Base-by-base conservation (phyloP, 2,888 invertebrate genomes). In the Dermolepida albohirtum region DNA sequence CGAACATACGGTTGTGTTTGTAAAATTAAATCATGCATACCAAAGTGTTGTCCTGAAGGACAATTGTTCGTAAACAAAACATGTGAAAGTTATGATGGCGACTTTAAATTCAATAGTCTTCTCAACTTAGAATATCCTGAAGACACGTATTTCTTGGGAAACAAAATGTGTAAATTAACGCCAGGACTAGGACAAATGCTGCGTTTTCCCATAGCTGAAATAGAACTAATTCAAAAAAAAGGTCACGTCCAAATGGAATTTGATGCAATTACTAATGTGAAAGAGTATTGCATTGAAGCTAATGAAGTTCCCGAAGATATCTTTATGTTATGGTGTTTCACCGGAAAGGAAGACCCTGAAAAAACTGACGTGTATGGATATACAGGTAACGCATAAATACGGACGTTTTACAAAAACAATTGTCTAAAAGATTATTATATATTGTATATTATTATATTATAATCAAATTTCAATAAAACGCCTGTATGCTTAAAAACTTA, bases 51-150 rank as follows among this genome's bases (percentile, higher is more conserved):
- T 17, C 22, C 40, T n/a, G 57, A 44, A 22, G 8, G 22, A 57
- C 14, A 57, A 12, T 41, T 27, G 39, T 39, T 62, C 49, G 34
- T 68, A 52, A 49, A 44, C 11, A 6, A 39, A 39, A 39, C 27
- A 39, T 34, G 29, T 72, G 16, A 59, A 66, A 27, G 47, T 72
- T 5, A 51, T 70, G 22, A 70, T 6, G 8, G 17, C 0, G 39
- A 34, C 6, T 1, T 40, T 12, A 47, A n/a, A 8, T 47, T 47
- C 16, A 1, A 47, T 2, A 17, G 16, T 14, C 8, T 47, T 47
- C 22, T 22, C 2, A 14, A 47, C 6, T 16, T 47, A 16, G 12
- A 14, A 17, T 6, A 14, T 14, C 12, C 12, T 47, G 22, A 27
- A 59, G 16, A 44, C 27, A 22, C 12, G 29, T 43, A 34, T 14